These are phyloP conservation scores for Heteromormyrus szaboi DNA, from an alignment of 2,797 vertebrate species.

Conservation along the genomic window DNA sequence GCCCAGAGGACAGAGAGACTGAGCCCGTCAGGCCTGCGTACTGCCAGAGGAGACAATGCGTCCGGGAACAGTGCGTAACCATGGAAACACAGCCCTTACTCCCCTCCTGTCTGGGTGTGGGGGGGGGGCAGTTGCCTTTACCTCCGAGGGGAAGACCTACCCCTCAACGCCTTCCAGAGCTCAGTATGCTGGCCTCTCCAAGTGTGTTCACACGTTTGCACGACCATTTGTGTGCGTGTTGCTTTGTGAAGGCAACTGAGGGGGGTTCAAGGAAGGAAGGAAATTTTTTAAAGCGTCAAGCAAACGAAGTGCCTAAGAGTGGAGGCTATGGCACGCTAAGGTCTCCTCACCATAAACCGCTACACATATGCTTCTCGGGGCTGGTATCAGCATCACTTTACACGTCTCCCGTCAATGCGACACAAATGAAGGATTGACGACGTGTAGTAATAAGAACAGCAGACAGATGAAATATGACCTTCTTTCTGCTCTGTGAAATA, in stretches of 20 bases:
- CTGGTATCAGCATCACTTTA: neutral
- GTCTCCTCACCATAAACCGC: neutral
- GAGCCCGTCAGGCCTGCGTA: neutral
- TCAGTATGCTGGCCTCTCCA: neutral
- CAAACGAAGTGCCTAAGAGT: neutral
- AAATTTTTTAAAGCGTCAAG: neutral
- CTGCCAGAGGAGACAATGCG: neutral
- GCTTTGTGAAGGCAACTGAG: neutral
- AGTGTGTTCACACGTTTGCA: neutral
- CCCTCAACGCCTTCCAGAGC: neutral
- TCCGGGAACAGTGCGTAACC: neutral
- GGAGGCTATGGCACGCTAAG: neutral
- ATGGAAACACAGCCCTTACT: constrained; percentile 3
- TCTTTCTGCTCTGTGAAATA: neutral
- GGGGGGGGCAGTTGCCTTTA: neutral
- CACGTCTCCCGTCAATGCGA: neutral
- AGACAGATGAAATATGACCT: neutral
- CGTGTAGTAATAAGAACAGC: neutral
- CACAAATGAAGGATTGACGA: neutral
- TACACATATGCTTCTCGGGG: neutral
- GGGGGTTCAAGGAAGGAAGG: neutral
- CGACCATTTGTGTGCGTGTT: neutral
- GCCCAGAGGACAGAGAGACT: neutral
- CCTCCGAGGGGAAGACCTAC: neutral
- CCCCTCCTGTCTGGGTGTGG: neutral